phyloP scores from a whole-genome alignment of 2,888 invertebrate species.

The Orthonevra nobilis region DNA sequence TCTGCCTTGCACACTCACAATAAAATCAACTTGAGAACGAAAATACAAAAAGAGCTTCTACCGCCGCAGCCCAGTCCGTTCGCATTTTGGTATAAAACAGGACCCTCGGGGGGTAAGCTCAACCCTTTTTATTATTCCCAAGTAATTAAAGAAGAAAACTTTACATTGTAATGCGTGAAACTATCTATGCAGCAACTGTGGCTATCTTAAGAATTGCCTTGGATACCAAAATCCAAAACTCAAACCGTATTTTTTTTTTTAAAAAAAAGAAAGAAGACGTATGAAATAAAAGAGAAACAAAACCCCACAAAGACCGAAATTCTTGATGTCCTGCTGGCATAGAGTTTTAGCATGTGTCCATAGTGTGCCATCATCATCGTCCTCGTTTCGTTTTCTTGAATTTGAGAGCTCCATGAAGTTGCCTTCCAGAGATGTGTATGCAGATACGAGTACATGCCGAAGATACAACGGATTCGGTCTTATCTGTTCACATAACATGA shows the following conservation, averaged over 20 bases:
- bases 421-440: neutral
- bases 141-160: conserved; percentile 70
- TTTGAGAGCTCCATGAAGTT: conserved; percentile 15
- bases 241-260: conserved; percentile 3
- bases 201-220: conserved; percentile 19
- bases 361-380: conserved; percentile 29
- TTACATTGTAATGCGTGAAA: conserved; percentile 58
- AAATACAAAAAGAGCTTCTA: conserved; percentile 6
- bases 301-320: conserved; percentile 3
- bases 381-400: conserved; percentile 1
- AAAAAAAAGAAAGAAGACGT: neutral
- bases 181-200: conserved; percentile 57
- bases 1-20: conserved; percentile 31
- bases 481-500: conserved; percentile 46
- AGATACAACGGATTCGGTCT: conserved; percentile 13
- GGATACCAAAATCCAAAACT: conserved; percentile 25
- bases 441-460: neutral
- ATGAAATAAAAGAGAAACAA: neutral
- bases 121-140: conserved; percentile 46
- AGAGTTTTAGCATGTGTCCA: conserved; percentile 23
- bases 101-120: conserved; percentile 13
- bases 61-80: conserved; percentile 21
- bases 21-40: conserved; percentile 1
- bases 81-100: conserved; percentile 49
- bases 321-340: conserved; percentile 12